Percentiles rank a stretch among this genome's conserved stretches.
phyloP scores from a whole-genome alignment of 2,797 vertebrate genomes.

The Sebastes steindachneri region DNA sequence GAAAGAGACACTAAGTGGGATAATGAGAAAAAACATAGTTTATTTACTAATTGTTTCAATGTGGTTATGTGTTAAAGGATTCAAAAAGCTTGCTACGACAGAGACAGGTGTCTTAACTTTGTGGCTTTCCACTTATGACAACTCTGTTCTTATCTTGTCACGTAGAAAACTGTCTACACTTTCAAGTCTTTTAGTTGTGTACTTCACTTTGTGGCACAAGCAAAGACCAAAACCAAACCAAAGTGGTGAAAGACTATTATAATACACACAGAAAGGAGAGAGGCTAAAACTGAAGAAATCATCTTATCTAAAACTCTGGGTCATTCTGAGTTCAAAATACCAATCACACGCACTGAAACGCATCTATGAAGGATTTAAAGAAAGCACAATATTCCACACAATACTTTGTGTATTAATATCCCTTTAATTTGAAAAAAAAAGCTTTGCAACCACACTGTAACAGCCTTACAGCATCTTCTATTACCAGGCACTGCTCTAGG shows the following conservation, averaged over 20 bases:
- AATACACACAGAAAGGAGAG: too few relatives aligned
- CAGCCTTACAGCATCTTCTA: slow-evolving; percentile 29
- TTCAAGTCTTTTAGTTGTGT: neutral
- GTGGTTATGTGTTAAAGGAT: neutral
- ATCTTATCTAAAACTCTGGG: neutral
- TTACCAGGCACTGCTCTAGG: slow-evolving; percentile 45
- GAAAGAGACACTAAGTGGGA: neutral
- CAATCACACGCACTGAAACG: neutral
- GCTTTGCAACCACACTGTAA: neutral
- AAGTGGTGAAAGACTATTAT: neutral
- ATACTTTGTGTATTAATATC: neutral
- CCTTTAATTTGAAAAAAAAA: neutral
- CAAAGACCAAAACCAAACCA: neutral
- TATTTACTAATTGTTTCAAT: neutral
- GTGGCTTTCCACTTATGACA: neutral
- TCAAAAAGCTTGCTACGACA: neutral
- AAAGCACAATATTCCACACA: neutral
- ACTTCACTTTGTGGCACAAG: neutral
- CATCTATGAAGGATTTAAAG: neutral
- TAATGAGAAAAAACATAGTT: neutral
- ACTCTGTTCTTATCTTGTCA: neutral
- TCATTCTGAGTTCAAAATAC: neutral
- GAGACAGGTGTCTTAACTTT: neutral
- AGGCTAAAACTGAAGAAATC: neutral
- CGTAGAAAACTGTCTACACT: neutral